Base-by-base conservation (phyloP, 2,888 invertebrate genomes). In the Cryptophagus acutangulus region DNA sequence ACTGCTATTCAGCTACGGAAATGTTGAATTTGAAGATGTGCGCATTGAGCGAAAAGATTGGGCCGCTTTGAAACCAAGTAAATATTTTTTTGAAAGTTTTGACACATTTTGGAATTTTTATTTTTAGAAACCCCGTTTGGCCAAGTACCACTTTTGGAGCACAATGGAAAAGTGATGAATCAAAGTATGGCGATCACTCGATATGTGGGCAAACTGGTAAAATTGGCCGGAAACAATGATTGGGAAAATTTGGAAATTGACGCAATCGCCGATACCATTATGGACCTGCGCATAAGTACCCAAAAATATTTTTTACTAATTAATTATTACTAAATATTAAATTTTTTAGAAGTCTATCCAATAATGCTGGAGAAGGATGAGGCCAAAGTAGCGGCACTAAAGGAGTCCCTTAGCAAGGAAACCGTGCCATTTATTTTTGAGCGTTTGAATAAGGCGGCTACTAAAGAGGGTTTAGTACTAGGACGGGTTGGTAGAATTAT, bases 241-340 rank as follows among this genome's bases (percentile, higher is more conserved):
- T 78, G 76, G 65, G 78, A 82, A 55, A 71, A 73, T 52, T 65
- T 81, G 37, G 73, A 78, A 60, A 79, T 82, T 47, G 82, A 82
- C 61, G 70, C 77, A 42, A 70, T 72, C 30, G 73, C 78, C 0
- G 81, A 81, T 45, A 78, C 77, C 17, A 52, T 80, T 17, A 74
- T 73, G 40, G 82, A 83, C 52, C 65, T 83, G 31, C 74, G 80
- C 17, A 35, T 50, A 1, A 77, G 82, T 82, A 58, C 24, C 6
- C 24, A 20, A 20, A 8, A 20, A 20, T 20, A 20, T 20, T 6
- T 20, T 20, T 8, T 20, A n/a, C n/a, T 20, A n/a, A 8, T 20
- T 20, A 20, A 20, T n/a, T n/a, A 8, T 20, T 20, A 20, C 6
- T 20, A n/a, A 20, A 20, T 20, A 73, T 76, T 44, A 17, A 10